Base-by-base conservation (phyloP, 2,113 vertebrate genomes). In the Gadus macrocephalus region DNA sequence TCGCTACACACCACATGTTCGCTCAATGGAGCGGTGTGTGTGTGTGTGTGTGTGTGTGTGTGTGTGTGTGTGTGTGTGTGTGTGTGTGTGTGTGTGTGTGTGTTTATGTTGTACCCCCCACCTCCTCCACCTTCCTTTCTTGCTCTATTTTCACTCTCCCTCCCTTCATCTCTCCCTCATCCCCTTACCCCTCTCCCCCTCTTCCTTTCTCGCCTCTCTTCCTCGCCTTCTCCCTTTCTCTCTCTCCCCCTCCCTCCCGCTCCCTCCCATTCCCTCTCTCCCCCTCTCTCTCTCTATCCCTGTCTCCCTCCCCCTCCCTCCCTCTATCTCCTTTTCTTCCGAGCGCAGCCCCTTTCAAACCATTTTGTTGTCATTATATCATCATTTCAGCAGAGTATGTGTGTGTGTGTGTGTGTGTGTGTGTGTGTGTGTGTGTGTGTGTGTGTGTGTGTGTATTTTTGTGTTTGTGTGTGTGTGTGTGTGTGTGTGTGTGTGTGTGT, bases 281-380 rank as follows among this genome's bases (percentile, higher is more conserved):
- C 31, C 31, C 31, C 31, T 31, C 5, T 31, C 31, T 31, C 20
- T 15, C 31, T 31, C 5, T 31, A 31, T 31, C 5, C 31, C 31
- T 31, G 3, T 53, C 61, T 16, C 71, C 69, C 70, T 78, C 75
- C 79, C 35, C 22, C 69, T 76, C 75, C 74, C 64, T 59, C 70
- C 79, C 66, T 61, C 86, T 76, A 83, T 85, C 82, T 80, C 77
- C 83, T 87, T 87, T 84, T 85, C 2, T 22, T 77, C 70, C 78
- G 73, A 73, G 77, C 35, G 68, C 82, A 76, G 67, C 73, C 67
- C 67, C 79, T 88, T 82, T 80, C 69, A 81, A 83, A 70, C 85
- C 83, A 86, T 86, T 85, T 83, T 80, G 84, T 67, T 71, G 82
- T 81, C 85, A 86, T 89, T 88, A 89, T 79, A 79, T 80, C 78